Evolutionary conservation across 2,888 invertebrate species (phyloP), one percentile per base, ranked within the genome.

Genomic region (Acleris holmiana): DNA sequence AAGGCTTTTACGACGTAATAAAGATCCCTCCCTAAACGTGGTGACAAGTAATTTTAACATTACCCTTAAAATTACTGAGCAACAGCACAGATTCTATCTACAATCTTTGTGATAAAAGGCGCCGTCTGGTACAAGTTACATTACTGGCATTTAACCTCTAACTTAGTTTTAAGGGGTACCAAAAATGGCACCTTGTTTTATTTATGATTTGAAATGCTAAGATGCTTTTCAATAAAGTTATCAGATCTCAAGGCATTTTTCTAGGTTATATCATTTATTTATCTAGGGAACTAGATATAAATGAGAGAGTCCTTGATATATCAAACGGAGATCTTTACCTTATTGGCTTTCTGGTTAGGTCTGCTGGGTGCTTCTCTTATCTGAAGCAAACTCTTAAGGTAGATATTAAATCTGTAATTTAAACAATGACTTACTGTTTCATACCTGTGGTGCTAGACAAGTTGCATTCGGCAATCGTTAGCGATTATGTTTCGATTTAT

Each of bases 11-110:
- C 48, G 57, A 58, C 7, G 48, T 58, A 40, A 49, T 49, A 49
- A 58, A 58, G 57, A 49, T 49, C 48, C 57, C 15, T 18, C 13
- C 17, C 23, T 49, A n/a, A 35, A 15, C 29, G 47, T 4, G 56
- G 48, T 58, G 57, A 58, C 48, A 58, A 58, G 23, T 49, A 49
- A 49, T 48, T 48, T 58, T 48, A 49, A 58, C 57, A 49, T 58
- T 49, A 40, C 35, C 13, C 19, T 10, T 40, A 49, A 35, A 57
- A 48, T 58, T 58, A 58, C 57, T 49, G 21, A 58, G 40, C 47
- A 48, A 49, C n/a, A 49, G 48, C 48, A 40, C 47, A 57, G 46
- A 57, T 57, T 57, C 25, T 57, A 58, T 58, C 49, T 49, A 8
- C 57, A 58, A 49, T 49, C 57, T 58, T 58, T 13, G 57, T 44